A percentile compares a stretch with the other conserved stretches of the same genome.
Evolutionary conservation across 2,797 vertebrate genomes (phyloP).

Genomic region (Sebastes itinus): DNA sequence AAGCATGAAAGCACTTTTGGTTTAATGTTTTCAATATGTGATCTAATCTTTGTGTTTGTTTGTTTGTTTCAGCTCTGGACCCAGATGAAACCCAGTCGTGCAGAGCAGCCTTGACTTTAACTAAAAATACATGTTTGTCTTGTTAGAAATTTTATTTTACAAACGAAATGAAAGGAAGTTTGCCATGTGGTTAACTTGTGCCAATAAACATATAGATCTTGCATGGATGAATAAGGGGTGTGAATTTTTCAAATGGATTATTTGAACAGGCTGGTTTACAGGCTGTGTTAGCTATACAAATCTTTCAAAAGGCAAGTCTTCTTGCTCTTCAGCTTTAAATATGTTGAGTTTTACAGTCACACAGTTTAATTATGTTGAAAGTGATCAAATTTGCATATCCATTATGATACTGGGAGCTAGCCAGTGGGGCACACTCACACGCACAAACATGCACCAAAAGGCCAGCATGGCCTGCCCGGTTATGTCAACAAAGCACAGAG

Average conservation of each 20-base stretch:
- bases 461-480: too few species aligned
- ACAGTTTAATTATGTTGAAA: not conserved
- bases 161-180: not conserved
- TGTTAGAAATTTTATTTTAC: not conserved
- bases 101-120: not conserved
- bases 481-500: too few species aligned
- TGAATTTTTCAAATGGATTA: not conserved
- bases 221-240: not conserved
- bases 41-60: not conserved
- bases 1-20: too few species aligned
- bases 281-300: not conserved
- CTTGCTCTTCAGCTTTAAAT: not conserved
- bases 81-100: not conserved
- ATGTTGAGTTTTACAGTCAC: not conserved
- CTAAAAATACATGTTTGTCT: not conserved
- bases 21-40: not conserved
- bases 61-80: conserved; percentile 29
- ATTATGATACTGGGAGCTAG: not conserved
- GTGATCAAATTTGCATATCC: not conserved
- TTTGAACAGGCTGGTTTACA: not conserved
- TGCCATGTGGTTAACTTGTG: not conserved
- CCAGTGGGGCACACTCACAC: too few species aligned
- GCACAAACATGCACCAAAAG: too few species aligned
- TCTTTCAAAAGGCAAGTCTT: not conserved
- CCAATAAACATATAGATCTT: not conserved